Evolutionary conservation across 2,888 invertebrate genomes (phyloP).

Genomic region (Lasioglossum figueresi): DNA sequence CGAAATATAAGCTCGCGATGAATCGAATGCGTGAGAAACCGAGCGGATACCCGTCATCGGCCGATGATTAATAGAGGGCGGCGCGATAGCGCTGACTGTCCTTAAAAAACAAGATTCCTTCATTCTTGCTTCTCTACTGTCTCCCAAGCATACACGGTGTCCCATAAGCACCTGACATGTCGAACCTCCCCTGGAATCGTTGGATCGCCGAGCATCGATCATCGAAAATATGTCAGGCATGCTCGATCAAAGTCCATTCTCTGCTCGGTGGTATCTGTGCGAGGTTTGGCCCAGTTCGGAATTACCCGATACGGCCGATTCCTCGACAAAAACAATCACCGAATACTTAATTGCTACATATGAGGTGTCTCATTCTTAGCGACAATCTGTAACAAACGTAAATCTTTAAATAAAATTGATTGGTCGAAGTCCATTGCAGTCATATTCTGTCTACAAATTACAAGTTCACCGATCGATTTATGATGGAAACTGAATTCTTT

Average conservation of each 20-base stretch:
- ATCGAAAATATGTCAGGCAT: slow-evolving; percentile 70
- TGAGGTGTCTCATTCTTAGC: not conserved
- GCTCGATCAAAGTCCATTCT: slow-evolving; percentile 46
- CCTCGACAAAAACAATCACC: not conserved
- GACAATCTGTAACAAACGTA: not conserved
- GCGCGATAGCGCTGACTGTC: slow-evolving; percentile 66
- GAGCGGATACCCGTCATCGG: slow-evolving; percentile 69
- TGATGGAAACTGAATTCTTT: no score
- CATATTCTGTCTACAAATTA: no score
- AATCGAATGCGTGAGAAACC: slow-evolving; percentile 72
- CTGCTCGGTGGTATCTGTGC: slow-evolving; percentile 26
- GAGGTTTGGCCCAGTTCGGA: slow-evolving; percentile 18
- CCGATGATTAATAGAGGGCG: slow-evolving; percentile 74
- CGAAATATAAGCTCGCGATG: slow-evolving; percentile 55
- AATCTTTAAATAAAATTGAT: not conserved
- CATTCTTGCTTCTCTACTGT: slow-evolving; percentile 44
- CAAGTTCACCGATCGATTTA: no score
- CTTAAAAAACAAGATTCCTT: slow-evolving; percentile 66
- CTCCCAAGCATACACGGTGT: slow-evolving; percentile 67
- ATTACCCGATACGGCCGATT: slow-evolving; percentile 22
- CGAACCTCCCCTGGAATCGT: slow-evolving; percentile 56
- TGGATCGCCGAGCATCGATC: slow-evolving; percentile 68
- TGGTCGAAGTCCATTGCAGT: no score
- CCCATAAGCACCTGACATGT: slow-evolving; percentile 72
- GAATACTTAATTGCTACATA: not conserved